Base-by-base conservation (phyloP, 2,888 invertebrate species). In the Arctia plantaginis region DNA sequence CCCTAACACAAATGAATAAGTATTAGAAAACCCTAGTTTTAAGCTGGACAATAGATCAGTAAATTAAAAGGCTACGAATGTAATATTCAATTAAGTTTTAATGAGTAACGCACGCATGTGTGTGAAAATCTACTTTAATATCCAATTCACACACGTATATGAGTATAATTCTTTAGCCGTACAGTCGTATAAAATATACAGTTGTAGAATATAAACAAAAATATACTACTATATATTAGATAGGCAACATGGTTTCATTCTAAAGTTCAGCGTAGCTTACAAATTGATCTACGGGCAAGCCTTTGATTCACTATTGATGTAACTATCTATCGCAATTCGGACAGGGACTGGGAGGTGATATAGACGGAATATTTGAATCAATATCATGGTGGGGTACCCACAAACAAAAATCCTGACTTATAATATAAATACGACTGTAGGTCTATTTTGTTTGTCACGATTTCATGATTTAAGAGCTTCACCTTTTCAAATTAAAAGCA, bases 301-400 rank as follows among this genome's bases (percentile, higher is more conserved):
- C 67, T 67, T 67, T 67, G 67, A 67, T 67, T 44, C 20, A n/a
- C 27, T n/a, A 44, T 47, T 30, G 47, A 67, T n/a, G n/a, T 47
- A 44, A 30, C 66, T n/a, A n/a, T 3, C 66, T 44, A 44, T 44
- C 12, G 44, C 20, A 30, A 30, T 20, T 44, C 2, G 20, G 44
- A 41, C 27, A 18, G 10, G 12, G 12, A 44, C 20, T 0, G 10
- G 23, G 30, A 67, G 44, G 30, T 44, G 23, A 47, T 47, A 20
- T 67, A 30, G 67, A 67, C 20, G 10, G 4, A 12, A 30, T 44
- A 3, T 12, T 8, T 67, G 44, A 44, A 44, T 18, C 41, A 44
- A 44, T 18, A 44, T 27, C 10, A 30, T 8, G 20, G 3, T 1
- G 2, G 41, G 13, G 18, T 15, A 44, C 18, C 4, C 18, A 18